Base-by-base conservation (phyloP, 2,113 vertebrate genomes). In the Caranx ignobilis region DNA sequence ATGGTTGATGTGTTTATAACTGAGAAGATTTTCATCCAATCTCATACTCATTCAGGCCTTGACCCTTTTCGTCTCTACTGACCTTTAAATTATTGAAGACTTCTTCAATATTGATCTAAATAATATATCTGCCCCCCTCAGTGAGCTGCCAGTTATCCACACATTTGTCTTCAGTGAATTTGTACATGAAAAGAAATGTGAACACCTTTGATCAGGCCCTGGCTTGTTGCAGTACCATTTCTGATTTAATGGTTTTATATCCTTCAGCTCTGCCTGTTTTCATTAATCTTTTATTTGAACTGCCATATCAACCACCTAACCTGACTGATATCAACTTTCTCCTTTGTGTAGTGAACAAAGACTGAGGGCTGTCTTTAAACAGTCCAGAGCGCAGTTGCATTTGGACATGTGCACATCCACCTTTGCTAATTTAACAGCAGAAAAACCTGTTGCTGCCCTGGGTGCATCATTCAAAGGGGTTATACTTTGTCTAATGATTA, bases 161-260 rank as follows among this genome's bases (percentile, higher is more conserved):
- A 18, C 5, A 7, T 61, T 60, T 68, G 37, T 61, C 31, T 74
- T 34, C 63, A 52, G 6, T 70, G 26, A 32, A 37, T 48, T 70
- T 37, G 48, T 26, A 56, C 59, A 47, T 56, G 31, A 45, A 63
- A 63, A 55, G 34, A 56, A 39, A 47, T 9, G 3, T 0, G 6
- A 63, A 48, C 47, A 47, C 47, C n/a, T 68, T 68, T 74, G 56
- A 68, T 67, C 56, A 75, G 31, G 5, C 6, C 68, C 52, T 19
- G 71, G n/a, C 19, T 73, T 4, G 0, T 15, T 34, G 19, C 45
- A 69, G n/a, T 11, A 43, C 52, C 2, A 3, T 34, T 43, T 34
- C 37, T 66, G 52, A 79, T 71, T 18, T 12, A 37, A 75, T 41
- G 3, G 48, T 48, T 75, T 70, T 63, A 55, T 3, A 37, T 61